These are phyloP conservation scores for Taurulus bubalis DNA, from an alignment of 2,113 vertebrate genomes.

Conservation along the genomic window DNA sequence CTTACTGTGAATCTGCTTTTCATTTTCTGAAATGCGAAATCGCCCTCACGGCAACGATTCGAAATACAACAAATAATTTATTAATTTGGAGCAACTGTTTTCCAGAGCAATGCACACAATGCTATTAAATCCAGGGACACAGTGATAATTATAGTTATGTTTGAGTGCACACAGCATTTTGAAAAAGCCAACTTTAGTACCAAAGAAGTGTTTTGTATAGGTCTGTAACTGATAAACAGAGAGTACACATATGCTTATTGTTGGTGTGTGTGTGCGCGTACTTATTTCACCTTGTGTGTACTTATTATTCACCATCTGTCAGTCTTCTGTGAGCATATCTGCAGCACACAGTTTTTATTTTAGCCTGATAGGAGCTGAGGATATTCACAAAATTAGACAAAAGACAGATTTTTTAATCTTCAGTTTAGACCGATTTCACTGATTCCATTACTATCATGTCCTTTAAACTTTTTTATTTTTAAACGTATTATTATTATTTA, in stretches of 20 bases:
- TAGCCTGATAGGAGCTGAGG: conserved; percentile 15
- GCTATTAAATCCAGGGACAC: background rate
- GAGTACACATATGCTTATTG: background rate
- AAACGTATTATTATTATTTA: background rate
- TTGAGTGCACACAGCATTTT: background rate
- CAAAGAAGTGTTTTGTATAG: background rate
- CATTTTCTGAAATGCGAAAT: conserved; percentile 19
- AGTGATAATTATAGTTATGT: background rate
- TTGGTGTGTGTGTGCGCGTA: background rate
- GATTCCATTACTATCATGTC: background rate
- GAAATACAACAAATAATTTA: conserved; percentile 2
- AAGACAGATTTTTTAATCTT: conserved; percentile 48
- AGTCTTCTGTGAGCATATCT: conserved; percentile 5
- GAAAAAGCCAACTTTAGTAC: background rate
- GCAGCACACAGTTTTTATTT: conserved; percentile 16
- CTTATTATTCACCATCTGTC: background rate
- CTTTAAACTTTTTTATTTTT: background rate
- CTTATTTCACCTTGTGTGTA: conserved; percentile 1
- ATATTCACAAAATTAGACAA: conserved; percentile 56
- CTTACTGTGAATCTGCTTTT: conserved; percentile 30
- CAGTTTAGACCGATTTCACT: conserved; percentile 34
- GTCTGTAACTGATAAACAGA: background rate
- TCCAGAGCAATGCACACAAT: conserved; percentile 3
- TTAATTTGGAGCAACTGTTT: conserved; percentile 24
- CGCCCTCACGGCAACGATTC: background rate